These are phyloP conservation scores for Lysandra bellargus DNA, from an alignment of 2,888 invertebrate species.

Conservation along the genomic window DNA sequence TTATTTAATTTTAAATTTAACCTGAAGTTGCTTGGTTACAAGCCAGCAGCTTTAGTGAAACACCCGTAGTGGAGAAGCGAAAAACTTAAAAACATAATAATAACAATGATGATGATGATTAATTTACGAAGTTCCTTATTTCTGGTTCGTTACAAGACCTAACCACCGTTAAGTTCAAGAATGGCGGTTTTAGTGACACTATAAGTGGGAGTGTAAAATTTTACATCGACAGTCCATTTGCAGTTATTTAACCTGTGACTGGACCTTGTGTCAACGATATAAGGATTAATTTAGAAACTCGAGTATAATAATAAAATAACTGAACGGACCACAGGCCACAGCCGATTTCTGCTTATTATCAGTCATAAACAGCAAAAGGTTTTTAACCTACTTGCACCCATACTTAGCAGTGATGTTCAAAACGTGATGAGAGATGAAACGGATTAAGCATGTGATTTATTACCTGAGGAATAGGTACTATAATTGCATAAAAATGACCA, in stretches of 20 bases:
- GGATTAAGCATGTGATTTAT: neutral
- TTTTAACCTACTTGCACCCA: neutral
- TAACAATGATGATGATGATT: neutral
- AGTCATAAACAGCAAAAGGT: neutral
- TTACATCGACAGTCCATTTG: neutral
- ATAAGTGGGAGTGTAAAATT: neutral
- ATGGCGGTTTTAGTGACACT: constrained; percentile 3
- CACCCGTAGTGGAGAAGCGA: no score
- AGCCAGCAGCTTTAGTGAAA: no score
- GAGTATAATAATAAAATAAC: neutral
- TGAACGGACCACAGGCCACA: neutral
- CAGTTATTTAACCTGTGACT: neutral
- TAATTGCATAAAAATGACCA: neutral
- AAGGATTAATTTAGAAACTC: neutral
- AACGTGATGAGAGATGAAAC: neutral
- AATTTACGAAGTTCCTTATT: neutral
- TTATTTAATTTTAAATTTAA: no score
- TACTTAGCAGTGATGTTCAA: constrained; percentile 1
- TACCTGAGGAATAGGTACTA: neutral
- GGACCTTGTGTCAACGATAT: neutral
- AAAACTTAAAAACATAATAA: no score
- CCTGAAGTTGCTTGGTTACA: no score
- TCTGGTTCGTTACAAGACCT: neutral
- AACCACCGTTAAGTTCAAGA: neutral
- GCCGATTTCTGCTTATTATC: constrained; percentile 13